These are phyloP conservation scores for Coptodon rendalli DNA, from an alignment of 2,113 vertebrate genomes.

Conservation along the genomic window DNA sequence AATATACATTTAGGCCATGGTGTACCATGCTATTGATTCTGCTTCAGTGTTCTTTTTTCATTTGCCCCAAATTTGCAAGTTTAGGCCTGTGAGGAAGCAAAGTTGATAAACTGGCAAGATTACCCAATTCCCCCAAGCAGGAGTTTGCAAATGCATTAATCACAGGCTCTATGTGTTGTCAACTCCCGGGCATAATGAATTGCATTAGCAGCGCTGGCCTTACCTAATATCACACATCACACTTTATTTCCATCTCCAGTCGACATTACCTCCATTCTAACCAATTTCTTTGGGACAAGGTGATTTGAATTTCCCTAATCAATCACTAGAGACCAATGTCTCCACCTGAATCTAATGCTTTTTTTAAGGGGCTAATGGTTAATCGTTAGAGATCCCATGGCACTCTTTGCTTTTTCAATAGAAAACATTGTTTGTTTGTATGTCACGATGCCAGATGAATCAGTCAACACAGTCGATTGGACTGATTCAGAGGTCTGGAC, in stretches of 20 bases:
- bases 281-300: not conserved
- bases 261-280: not conserved
- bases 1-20: constrained; percentile 12
- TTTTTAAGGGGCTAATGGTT: not conserved
- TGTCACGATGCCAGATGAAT: not conserved
- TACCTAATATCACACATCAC: not conserved
- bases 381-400: not conserved
- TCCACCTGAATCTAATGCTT: not conserved
- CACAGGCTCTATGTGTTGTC: constrained; percentile 37
- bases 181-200: constrained; percentile 40
- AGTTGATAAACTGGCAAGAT: constrained; percentile 31
- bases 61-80: constrained; percentile 6
- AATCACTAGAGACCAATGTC: not conserved
- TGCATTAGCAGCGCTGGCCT: constrained; percentile 15
- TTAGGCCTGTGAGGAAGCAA: not conserved
- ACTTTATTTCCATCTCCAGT: not conserved
- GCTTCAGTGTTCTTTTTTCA: not conserved
- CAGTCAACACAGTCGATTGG: not conserved
- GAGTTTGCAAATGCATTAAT: constrained; percentile 44
- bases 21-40: constrained; percentile 17
- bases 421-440: not conserved
- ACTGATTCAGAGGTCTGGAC: not conserved
- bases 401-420: not conserved
- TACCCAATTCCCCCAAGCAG: not conserved
- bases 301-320: not conserved